phyloP scores from a whole-genome alignment of 2,797 vertebrate species.

The Tympanoctomys barrerae region DNA sequence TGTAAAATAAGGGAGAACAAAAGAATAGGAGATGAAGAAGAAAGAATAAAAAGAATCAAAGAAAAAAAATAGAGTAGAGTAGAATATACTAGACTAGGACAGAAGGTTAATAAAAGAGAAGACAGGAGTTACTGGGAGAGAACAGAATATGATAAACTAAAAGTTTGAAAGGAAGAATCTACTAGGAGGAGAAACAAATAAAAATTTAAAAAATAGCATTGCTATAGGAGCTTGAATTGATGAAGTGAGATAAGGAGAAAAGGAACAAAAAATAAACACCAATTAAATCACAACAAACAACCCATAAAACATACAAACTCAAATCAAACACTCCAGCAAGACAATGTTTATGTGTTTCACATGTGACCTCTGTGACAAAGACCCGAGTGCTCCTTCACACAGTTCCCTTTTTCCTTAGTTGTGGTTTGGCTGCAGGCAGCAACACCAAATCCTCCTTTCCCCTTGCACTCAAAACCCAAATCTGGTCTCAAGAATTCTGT shows the following conservation, averaged over 20 bases:
- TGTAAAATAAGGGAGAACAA: not conserved
- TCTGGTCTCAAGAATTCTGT: not conserved
- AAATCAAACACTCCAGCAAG: not conserved
- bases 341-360: not conserved
- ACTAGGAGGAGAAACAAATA: not conserved
- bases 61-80: too few species aligned
- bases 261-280: not conserved
- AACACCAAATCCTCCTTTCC: not conserved
- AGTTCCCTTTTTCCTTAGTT: not conserved
- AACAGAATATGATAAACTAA: not conserved
- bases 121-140: not conserved
- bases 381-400: not conserved
- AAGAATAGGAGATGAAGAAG: not conserved
- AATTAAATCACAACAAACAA: not conserved
- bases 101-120: not conserved
- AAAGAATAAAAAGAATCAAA: too few species aligned
- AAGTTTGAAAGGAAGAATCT: not conserved
- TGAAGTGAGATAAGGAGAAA: not conserved
- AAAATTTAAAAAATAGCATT: not conserved
- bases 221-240: not conserved
- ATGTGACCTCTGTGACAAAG: not conserved
- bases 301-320: not conserved
- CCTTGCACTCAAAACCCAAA: not conserved
- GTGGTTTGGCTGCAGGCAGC: not conserved
- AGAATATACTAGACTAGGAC: not conserved